phyloP scores from a whole-genome alignment of 2,113 vertebrate genomes.

The Triplophysa rosa region DNA sequence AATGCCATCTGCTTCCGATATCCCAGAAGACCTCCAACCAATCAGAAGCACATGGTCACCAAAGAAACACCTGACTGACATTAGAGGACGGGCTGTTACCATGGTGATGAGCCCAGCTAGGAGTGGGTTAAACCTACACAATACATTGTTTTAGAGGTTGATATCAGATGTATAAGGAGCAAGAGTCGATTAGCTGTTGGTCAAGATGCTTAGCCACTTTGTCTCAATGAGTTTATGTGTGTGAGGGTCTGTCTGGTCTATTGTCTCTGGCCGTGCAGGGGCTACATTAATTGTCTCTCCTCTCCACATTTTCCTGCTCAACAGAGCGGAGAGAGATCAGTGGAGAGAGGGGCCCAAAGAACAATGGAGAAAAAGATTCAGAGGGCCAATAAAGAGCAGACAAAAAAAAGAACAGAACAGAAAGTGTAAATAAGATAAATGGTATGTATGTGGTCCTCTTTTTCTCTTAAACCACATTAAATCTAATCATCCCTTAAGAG shows the following conservation, averaged over 20 bases:
- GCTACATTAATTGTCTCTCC: constrained; percentile 39
- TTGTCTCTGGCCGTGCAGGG: constrained; percentile 32
- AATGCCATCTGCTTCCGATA: constrained; percentile 57
- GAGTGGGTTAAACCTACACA: constrained; percentile 1
- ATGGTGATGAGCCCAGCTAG: constrained; percentile 36
- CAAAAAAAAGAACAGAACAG: neutral
- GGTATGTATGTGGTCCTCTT: neutral
- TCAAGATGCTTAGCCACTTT: constrained; percentile 8
- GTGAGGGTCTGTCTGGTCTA: neutral
- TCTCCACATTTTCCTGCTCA: constrained; percentile 41
- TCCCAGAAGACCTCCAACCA: constrained; percentile 54
- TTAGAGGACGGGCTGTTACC: constrained; percentile 45
- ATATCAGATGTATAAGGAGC: neutral
- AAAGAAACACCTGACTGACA: constrained; percentile 54
- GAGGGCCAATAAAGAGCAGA: neutral
- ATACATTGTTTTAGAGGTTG: constrained; percentile 7
- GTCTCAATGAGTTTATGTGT: constrained; percentile 8
- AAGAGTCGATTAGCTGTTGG: neutral
- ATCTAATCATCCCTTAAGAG: neutral
- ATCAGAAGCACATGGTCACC: constrained; percentile 49
- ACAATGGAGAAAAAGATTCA: constrained; percentile 12
- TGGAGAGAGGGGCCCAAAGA: neutral
- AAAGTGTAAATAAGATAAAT: constrained; percentile 19
- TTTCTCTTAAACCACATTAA: constrained; percentile 10
- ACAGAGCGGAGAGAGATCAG: constrained; percentile 14